Conservation (phyloP, 2,797 vertebrate genomes). For the Knipowitschia caucasica region DNA sequence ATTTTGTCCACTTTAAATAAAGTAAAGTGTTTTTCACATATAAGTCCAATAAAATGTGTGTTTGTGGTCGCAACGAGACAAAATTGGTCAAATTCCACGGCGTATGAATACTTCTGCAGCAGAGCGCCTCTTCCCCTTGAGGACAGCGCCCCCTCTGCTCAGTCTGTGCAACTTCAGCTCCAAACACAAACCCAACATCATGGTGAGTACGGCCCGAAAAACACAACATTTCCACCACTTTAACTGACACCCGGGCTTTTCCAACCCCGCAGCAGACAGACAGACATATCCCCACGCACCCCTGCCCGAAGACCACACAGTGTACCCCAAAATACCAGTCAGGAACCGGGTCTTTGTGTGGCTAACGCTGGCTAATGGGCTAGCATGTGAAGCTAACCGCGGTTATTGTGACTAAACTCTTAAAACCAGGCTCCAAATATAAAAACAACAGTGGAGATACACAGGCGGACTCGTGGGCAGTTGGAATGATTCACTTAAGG, state of each 20-base stretch:
- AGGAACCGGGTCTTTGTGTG: conserved; percentile 57
- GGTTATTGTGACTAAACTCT: conserved; percentile 2
- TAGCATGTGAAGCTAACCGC: conserved; percentile 30
- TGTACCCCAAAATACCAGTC: conserved; percentile 7
- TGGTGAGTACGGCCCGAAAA: conserved; percentile 1
- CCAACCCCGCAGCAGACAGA: background rate
- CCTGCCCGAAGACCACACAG: background rate
- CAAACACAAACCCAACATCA: background rate
- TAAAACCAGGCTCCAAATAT: background rate
- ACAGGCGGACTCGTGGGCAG: background rate
- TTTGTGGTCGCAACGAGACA: too few species aligned
- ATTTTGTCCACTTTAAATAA: too few species aligned
- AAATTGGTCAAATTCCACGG: too few species aligned
- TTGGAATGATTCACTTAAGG: rapidly evolving
- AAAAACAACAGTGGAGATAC: rapidly evolving
- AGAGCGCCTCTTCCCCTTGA: too few species aligned
- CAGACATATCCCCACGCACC: background rate
- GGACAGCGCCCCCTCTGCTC: background rate
- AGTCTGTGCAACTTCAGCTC: background rate
- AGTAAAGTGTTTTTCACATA: too few species aligned
- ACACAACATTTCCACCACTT: background rate
- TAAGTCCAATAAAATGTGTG: too few species aligned
- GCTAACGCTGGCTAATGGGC: conserved; percentile 51
- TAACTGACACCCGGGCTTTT: background rate
- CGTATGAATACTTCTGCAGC: too few species aligned